Conservation (phyloP, 1,140 invertebrate genomes). For the Camponotus vicinus region DNA sequence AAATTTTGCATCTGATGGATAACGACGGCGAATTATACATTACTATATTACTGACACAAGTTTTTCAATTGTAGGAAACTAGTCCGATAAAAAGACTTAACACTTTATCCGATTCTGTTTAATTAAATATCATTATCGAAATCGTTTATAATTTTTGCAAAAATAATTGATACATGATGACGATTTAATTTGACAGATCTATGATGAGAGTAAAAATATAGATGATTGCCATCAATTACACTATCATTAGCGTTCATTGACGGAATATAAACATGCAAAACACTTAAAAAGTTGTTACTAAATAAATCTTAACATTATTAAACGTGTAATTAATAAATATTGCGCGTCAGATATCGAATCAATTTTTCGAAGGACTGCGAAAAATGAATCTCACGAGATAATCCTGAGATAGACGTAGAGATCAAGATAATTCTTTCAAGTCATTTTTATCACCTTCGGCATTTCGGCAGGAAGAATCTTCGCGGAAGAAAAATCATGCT, state of each 20-base stretch:
- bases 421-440: background rate
- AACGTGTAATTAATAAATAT: slow-evolving; percentile 13
- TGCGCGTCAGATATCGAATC: background rate
- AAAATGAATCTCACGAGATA: background rate
- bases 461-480: background rate
- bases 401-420: background rate
- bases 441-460: no score
- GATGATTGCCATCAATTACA: background rate
- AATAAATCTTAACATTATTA: background rate
- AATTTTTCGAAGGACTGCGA: background rate
- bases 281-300: background rate
- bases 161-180: background rate
- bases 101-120: background rate
- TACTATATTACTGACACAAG: background rate
- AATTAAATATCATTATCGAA: slow-evolving; percentile 15
- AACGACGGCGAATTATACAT: background rate
- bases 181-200: background rate
- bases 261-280: background rate
- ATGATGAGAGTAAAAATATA: background rate
- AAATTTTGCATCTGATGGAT: background rate
- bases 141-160: background rate
- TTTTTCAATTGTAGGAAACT: background rate
- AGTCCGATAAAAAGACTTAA: background rate
- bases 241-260: background rate
- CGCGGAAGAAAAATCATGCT: background rate